A percentile compares a stretch with the other conserved stretches of the same genome.
Conservation (phyloP, 2,113 vertebrate species). For the Pollachius pollachius region DNA sequence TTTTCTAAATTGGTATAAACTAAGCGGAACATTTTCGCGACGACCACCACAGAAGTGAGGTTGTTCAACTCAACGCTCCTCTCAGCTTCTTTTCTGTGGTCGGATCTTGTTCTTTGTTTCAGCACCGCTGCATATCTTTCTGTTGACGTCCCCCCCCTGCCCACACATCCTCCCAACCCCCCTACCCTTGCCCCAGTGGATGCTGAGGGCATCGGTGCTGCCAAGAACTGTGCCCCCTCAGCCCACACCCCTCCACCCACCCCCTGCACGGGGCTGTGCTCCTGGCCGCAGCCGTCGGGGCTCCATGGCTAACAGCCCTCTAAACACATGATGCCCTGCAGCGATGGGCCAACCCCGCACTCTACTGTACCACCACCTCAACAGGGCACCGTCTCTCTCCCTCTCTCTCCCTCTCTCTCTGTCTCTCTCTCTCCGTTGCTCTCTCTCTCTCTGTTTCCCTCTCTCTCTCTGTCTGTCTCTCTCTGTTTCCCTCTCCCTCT, state of each 20-base stretch:
- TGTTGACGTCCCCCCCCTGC: not conserved
- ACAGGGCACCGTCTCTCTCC: too few relatives aligned
- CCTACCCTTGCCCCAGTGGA: conserved; percentile 24
- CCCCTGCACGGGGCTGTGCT: conserved; percentile 39
- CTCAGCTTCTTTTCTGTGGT: too few relatives aligned
- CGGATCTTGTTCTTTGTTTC: not conserved
- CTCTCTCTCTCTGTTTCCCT: too few relatives aligned
- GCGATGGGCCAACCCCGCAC: conserved; percentile 20
- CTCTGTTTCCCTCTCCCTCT: too few relatives aligned
- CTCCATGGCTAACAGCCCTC: conserved; percentile 48
- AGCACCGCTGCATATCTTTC: not conserved
- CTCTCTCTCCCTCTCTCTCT: too few relatives aligned
- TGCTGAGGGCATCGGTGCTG: conserved; percentile 35
- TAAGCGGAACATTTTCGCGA: too few relatives aligned
- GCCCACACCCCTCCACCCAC: not conserved
- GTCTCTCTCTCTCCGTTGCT: too few relatives aligned
- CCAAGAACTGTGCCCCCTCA: conserved; percentile 43
- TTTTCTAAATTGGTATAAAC: too few relatives aligned
- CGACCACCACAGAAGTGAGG: too few relatives aligned
- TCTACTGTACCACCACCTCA: conserved; percentile 11
- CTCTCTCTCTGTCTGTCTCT: too few relatives aligned
- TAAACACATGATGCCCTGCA: conserved; percentile 32
- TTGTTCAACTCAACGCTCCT: too few relatives aligned
- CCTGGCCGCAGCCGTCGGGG: conserved; percentile 31
- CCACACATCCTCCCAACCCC: conserved; percentile 6